These are phyloP conservation scores for Atopsyche davidsoni DNA, from an alignment of 1,140 invertebrate species.

Conservation along the genomic window DNA sequence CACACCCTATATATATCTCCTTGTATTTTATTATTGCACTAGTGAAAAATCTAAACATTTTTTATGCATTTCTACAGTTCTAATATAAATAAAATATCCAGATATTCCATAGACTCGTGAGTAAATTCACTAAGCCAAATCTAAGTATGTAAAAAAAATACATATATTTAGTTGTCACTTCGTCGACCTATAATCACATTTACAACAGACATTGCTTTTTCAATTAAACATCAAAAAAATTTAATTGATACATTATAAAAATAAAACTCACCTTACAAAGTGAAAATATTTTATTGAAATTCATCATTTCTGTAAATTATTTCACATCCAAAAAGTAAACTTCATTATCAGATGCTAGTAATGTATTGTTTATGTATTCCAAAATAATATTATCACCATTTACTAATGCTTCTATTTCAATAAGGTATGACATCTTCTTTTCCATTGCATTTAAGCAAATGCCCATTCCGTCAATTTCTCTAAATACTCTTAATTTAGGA, in stretches of 20 bases:
- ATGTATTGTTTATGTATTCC: conserved; percentile 19
- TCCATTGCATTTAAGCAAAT: conserved; percentile 22
- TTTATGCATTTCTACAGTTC: too few relatives aligned
- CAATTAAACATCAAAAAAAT: neutral
- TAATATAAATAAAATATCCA: too few relatives aligned
- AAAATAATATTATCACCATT: conserved; percentile 23
- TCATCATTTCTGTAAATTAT: neutral
- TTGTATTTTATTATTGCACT: too few relatives aligned
- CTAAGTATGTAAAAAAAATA: too few relatives aligned
- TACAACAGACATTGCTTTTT: too few relatives aligned
- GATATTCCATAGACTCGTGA: too few relatives aligned
- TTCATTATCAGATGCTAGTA: neutral
- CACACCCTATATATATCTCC: too few relatives aligned
- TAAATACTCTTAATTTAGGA: conserved; percentile 23
- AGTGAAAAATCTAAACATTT: too few relatives aligned
- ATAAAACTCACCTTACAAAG: neutral
- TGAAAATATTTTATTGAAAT: conserved; percentile 5
- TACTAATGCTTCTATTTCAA: conserved; percentile 17
- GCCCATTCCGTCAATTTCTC: conserved; percentile 21
- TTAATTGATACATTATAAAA: neutral
- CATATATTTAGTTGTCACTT: too few relatives aligned
- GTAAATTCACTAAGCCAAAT: too few relatives aligned
- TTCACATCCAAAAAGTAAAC: conserved; percentile 7
- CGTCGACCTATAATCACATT: too few relatives aligned
- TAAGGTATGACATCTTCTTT: conserved; percentile 13